Evolutionary conservation across 2,888 invertebrate genomes (phyloP).

Genomic region (Lasiommata megera): DNA sequence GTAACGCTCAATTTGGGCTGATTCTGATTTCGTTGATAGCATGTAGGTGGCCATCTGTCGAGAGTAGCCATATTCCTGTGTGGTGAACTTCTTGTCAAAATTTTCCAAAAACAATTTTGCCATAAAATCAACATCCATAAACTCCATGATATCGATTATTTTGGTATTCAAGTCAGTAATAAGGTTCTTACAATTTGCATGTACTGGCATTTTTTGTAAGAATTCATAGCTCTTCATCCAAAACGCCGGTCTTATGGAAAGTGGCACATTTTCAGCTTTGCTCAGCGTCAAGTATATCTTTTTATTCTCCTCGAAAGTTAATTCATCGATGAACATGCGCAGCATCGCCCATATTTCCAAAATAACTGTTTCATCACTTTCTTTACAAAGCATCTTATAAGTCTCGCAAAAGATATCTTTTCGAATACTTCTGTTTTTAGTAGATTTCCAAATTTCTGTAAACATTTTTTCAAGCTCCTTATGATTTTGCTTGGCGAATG

Average conservation of each 20-base stretch:
- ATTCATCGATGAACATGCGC: constrained; percentile 49
- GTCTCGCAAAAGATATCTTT: constrained; percentile 50
- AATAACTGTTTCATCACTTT: constrained; percentile 41
- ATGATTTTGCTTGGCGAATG: constrained; percentile 45
- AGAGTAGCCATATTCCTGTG: constrained; percentile 15
- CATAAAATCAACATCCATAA: constrained; percentile 45
- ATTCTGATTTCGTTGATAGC: constrained; percentile 42
- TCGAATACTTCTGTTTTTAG: constrained; percentile 57
- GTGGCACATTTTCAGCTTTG: constrained; percentile 43
- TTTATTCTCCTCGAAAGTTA: constrained; percentile 54
- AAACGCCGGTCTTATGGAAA: constrained; percentile 43
- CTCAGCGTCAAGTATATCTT: constrained; percentile 47
- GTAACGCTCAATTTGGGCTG: constrained; percentile 45
- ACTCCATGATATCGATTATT: constrained; percentile 46
- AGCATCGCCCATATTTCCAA: constrained; percentile 49
- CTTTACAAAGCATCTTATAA: constrained; percentile 47
- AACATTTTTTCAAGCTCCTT: constrained; percentile 46
- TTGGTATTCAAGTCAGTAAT: constrained; percentile 35
- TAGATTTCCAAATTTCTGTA: constrained; percentile 47
- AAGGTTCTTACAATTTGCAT: constrained; percentile 31
- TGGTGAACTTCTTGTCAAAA: constrained; percentile 41
- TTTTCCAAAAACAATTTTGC: constrained; percentile 43
- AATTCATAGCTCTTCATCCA: constrained; percentile 51
- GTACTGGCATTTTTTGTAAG: constrained; percentile 41
- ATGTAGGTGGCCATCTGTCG: constrained; percentile 45